phyloP scores from a whole-genome alignment of 1,140 invertebrate species.

The Drosophila triauraria region DNA sequence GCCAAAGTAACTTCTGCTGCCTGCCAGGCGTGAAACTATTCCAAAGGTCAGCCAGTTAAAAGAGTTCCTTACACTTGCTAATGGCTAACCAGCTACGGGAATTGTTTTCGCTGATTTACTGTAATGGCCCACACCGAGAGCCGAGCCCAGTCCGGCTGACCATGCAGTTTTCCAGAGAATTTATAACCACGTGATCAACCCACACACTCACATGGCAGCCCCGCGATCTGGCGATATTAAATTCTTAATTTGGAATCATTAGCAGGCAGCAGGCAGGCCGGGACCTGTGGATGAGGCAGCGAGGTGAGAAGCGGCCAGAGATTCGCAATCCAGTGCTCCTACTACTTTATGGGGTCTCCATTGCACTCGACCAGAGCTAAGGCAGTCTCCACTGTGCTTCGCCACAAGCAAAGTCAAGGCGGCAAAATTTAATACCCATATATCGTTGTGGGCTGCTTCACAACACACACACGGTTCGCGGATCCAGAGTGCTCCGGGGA shows the following conservation, averaged over 20 bases:
- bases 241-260: conserved; percentile 85
- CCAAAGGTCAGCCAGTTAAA: conserved; percentile 60
- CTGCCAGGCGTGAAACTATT: conserved; percentile 75
- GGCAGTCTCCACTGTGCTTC: conserved; percentile 7
- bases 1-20: conserved; percentile 29
- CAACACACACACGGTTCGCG: conserved; percentile 46
- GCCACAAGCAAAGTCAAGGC: conserved; percentile 50
- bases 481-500: conserved; percentile 12
- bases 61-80: conserved; percentile 59
- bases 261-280: conserved; percentile 52
- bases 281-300: conserved; percentile 1
- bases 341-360: conserved; percentile 14
- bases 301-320: neutral
- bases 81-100: conserved; percentile 33
- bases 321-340: conserved; percentile 1
- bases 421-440: conserved; percentile 81
- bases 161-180: conserved; percentile 57
- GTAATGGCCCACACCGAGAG: conserved; percentile 53
- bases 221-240: conserved; percentile 65
- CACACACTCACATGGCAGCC: conserved; percentile 36
- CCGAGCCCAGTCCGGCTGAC: neutral
- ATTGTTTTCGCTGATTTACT: conserved; percentile 62
- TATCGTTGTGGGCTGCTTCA: conserved; percentile 57
- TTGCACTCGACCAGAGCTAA: neutral
- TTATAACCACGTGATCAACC: conserved; percentile 60